Conservation (phyloP, 2,888 invertebrate genomes). For the Eilema sororculum region DNA sequence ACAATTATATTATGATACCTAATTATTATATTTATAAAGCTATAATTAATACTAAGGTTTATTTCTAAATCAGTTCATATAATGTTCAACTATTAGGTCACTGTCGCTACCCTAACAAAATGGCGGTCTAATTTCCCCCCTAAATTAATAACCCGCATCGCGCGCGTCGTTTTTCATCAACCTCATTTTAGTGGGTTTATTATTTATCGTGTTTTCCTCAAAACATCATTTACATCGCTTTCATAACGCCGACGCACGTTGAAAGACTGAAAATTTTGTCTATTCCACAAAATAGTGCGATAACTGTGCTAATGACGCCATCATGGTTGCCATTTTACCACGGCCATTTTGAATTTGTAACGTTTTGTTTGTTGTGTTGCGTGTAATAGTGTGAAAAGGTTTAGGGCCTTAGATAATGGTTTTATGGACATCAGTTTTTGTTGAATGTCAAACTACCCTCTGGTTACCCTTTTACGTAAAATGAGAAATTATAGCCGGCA, state of each 20-base stretch:
- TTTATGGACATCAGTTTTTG: constrained; percentile 62
- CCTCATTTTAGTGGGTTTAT: constrained; percentile 76
- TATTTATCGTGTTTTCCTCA: constrained; percentile 80
- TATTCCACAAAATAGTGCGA: constrained; percentile 85
- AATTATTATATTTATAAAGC: too few relatives aligned
- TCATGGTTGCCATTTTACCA: constrained; percentile 72
- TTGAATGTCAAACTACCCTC: constrained; percentile 36
- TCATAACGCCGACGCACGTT: constrained; percentile 81
- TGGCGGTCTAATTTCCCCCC: constrained; percentile 75
- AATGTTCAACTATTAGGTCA: constrained; percentile 52
- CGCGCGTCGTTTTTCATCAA: constrained; percentile 78
- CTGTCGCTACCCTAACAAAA: constrained; percentile 65
- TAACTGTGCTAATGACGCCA: constrained; percentile 84
- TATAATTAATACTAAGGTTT: not conserved
- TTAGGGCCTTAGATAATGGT: constrained; percentile 59
- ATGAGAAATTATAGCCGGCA: constrained; percentile 24
- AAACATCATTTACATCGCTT: constrained; percentile 79
- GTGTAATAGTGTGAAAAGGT: constrained; percentile 66
- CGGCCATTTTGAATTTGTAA: constrained; percentile 74
- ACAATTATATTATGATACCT: too few relatives aligned
- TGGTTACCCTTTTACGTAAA: constrained; percentile 12
- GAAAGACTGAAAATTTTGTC: constrained; percentile 85
- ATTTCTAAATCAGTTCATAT: constrained; percentile 27
- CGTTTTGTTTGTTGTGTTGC: constrained; percentile 76
- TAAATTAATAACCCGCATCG: constrained; percentile 77